phyloP scores from a whole-genome alignment of 2,113 vertebrate species.

The Hypomesus transpacificus region DNA sequence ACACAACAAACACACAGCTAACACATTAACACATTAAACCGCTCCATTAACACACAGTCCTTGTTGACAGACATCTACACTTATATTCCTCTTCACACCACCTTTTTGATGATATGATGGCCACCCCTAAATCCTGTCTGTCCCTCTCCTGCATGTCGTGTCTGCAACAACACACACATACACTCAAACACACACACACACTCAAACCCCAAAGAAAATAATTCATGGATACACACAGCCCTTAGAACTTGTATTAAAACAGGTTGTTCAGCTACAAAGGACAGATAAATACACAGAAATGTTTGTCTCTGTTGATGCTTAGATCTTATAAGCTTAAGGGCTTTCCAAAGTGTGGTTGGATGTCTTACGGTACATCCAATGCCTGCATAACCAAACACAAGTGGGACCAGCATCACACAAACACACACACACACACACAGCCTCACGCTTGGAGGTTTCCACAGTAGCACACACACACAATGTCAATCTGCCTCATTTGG shows the following conservation, averaged over 20 bases:
- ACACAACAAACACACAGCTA: not conserved
- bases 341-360: no score
- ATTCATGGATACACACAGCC: no score
- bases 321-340: no score
- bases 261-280: no score
- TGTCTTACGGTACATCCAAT: not conserved
- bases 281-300: no score
- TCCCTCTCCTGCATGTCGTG: not conserved
- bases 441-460: not conserved
- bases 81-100: not conserved
- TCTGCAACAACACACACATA: not conserved
- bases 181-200: no score
- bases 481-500: no score
- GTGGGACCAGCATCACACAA: not conserved
- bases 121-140: not conserved
- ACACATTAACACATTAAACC: not conserved
- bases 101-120: constrained; percentile 6
- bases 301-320: no score
- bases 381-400: not conserved
- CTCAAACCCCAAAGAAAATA: no score
- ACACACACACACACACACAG: not conserved
- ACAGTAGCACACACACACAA: not conserved
- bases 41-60: not conserved
- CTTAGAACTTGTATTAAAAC: no score
- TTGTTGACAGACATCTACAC: constrained; percentile 5